Evolutionary conservation across 2,113 vertebrate species (phyloP).

Genomic region (Oncorhynchus masou): DNA sequence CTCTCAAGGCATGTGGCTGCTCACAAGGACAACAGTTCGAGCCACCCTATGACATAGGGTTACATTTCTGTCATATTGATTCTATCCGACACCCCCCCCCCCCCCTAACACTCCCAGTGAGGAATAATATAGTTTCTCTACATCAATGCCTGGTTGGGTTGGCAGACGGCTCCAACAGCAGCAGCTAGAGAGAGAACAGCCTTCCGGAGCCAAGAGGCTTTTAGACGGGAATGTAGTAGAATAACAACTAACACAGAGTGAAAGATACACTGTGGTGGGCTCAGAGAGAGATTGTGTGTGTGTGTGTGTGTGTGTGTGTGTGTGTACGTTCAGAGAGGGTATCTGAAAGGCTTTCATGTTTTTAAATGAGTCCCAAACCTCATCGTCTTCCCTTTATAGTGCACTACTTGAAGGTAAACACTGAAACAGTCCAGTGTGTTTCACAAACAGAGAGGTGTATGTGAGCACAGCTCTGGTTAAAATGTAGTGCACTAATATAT

Average conservation of each 20-base stretch:
- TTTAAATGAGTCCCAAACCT: too few relatives aligned
- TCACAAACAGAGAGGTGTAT: too few relatives aligned
- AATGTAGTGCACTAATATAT: too few relatives aligned
- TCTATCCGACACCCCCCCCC: background rate
- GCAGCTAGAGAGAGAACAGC: background rate
- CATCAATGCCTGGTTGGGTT: slow-evolving; percentile 3
- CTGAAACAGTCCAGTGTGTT: too few relatives aligned
- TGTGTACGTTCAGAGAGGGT: too few relatives aligned
- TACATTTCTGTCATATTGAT: slow-evolving; percentile 13
- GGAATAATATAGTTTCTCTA: slow-evolving; percentile 30
- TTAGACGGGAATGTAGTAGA: slow-evolving; percentile 1
- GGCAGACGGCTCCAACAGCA: slow-evolving; percentile 9
- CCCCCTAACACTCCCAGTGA: background rate
- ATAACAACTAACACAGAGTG: slow-evolving; percentile 6
- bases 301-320: too few relatives aligned
- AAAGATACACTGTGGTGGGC: too few relatives aligned
- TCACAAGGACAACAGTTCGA: background rate
- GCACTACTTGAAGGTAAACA: too few relatives aligned
- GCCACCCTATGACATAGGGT: background rate
- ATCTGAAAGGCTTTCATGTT: too few relatives aligned
- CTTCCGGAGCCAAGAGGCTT: slow-evolving; percentile 4
- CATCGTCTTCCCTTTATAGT: too few relatives aligned
- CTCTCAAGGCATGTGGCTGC: too few relatives aligned
- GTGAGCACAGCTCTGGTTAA: too few relatives aligned
- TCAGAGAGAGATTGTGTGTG: background rate